Base-by-base conservation (phyloP, 2,113 vertebrate species). In the Barnardius zonarius region DNA sequence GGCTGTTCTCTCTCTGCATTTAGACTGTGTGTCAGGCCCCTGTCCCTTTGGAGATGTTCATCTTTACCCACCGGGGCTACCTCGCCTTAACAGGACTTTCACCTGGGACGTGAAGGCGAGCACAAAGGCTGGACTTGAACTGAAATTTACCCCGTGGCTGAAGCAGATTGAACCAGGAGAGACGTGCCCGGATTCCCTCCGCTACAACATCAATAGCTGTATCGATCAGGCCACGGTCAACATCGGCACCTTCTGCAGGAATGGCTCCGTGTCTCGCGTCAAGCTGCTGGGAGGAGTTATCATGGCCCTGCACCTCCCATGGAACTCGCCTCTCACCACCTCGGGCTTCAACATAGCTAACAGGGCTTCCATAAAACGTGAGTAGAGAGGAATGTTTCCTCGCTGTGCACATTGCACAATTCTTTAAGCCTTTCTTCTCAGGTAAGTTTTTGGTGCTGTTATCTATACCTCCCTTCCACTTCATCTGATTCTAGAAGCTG, bases 241-340 rank as follows among this genome's bases (percentile, higher is more conserved):
- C 68, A 98, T 99, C 1, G 99, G 99, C 31, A 98, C 97, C 43
- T 99, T 99, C 96, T 99, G 99, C 94, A 97, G 97, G 93, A 98
- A 98, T 0, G 99, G 99, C 86, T 95, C 98, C 0, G 97, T 99
- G 79, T 98, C 97, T 44, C 97, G 96, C 0, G 72, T 99, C 90
- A 98, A 98, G 95, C 91, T 97, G 83, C 98, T 98, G 46, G 98
- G 98, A 63, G 91, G 96, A 11, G 97, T 98, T 12, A 67, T 95
- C 31, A 72, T 99, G 97, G 97, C 98, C 62, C 75, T 99, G 52
- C 92, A 97, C 4, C 92, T 99, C 66, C 98, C 98, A 0, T 98
- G 98, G 97, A 86, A 97, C 81, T 96, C 97, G 3, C 27, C 43
- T 22, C 88, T 98, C 75, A 93, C 93, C 28, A 64, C 97, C 15